Conservation (phyloP, 2,888 invertebrate species). For the Nudaria mundana region DNA sequence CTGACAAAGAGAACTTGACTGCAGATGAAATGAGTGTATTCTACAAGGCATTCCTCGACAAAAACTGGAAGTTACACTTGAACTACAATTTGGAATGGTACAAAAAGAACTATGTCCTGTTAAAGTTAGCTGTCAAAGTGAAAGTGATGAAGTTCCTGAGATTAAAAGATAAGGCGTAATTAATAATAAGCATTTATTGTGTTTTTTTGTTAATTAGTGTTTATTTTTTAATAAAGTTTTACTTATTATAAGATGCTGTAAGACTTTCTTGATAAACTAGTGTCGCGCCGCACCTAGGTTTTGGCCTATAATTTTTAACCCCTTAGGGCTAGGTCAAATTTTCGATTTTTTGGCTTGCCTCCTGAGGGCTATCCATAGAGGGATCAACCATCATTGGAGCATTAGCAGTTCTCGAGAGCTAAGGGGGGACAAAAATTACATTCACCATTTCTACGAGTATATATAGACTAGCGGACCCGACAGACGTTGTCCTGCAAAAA, state of each 20-base stretch:
- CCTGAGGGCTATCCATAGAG: no score
- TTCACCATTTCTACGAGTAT: no score
- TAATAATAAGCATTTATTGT: constrained; percentile 1
- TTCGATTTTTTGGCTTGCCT: no score
- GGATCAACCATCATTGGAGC: no score
- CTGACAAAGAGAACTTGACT: constrained; percentile 78
- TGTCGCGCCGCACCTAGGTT: no score
- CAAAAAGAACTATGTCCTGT: constrained; percentile 85
- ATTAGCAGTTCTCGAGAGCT: no score
- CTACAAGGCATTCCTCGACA: constrained; percentile 92
- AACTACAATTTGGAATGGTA: constrained; percentile 93
- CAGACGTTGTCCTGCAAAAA: no score
- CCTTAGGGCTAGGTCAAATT: no score
- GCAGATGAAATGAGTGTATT: constrained; percentile 94
- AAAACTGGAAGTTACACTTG: constrained; percentile 88
- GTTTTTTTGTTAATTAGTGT: constrained; percentile 12
- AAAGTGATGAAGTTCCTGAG: constrained; percentile 64
- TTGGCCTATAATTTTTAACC: no score
- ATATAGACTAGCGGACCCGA: no score
- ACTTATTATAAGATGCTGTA: neutral
- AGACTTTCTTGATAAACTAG: no score
- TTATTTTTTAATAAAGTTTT: constrained; percentile 22
- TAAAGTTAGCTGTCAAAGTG: constrained; percentile 83
- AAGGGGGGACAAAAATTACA: no score
- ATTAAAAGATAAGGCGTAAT: constrained; percentile 42